Evolutionary conservation across 2,797 vertebrate genomes (phyloP), one percentile per base, ranked within the genome.

Genomic region (Cygnus olor): DNA sequence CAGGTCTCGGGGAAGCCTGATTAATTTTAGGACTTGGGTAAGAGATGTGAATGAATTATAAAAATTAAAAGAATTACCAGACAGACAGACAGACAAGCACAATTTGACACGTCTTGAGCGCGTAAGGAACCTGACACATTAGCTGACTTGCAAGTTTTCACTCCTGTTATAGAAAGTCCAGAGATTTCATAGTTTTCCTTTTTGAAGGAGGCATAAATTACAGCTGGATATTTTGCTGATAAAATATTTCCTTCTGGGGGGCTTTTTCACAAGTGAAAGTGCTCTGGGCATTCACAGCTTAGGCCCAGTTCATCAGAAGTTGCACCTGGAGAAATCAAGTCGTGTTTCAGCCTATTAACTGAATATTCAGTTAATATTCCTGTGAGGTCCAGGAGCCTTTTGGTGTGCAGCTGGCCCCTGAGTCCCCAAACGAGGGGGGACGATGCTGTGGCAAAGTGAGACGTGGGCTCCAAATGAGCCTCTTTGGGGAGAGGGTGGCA

Each of bases 401-500:
- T 1, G 27, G 60, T 68, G 89, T 73, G 27, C 30, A 81, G 63
- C 64, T n/a, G 44, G 47, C 47, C 66, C 32, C 34, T 87, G 64
- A 2, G 3, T 2, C 57, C 21, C 1, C 1, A 58, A 60, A 19
- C 1, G 1, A 42, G 32, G 51, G 14, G 15, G 32, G 36, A 40
- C 0, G 3, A 25, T 63, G 88, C 11, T 76, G 13, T 19, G 60
- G 56, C 38, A 49, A 69, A 80, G 28, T 11, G 49, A 64, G 77
- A 15, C 0, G 1, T 28, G 32, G 61, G 28, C 36, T 87, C 9
- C 0, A 53, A 86, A 34, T 0, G 0, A 32, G 8, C 4, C 64
- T 57, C 22, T 40, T 11, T 3, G 2, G 36, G 66, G 38, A 32
- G 51, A 72, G 44, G 71, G 64, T 54, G 71, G 22, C 69, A 88